Percentiles rank a stretch among this genome's conserved stretches.
These are phyloP conservation scores for Streptopelia turtur DNA, from an alignment of 2,797 vertebrate species.

Conservation along the genomic window DNA sequence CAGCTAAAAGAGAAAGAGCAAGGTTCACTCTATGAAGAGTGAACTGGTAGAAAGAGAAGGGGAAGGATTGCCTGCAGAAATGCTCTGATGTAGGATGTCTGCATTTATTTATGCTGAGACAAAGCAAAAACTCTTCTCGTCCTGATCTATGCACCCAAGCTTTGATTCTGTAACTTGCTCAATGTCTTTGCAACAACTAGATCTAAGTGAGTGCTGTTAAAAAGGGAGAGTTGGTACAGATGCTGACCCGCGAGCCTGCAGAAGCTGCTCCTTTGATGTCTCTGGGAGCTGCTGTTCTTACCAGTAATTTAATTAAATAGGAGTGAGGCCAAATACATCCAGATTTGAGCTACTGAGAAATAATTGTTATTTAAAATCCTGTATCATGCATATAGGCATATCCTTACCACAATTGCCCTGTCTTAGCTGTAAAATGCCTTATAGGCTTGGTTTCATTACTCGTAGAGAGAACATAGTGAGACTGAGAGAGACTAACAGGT, in stretches of 20 bases:
- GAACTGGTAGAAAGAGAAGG: background rate
- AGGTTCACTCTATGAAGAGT: background rate
- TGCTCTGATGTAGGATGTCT: background rate
- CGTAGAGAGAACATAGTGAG: background rate
- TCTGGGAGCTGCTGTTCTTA: background rate
- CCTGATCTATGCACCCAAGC: background rate
- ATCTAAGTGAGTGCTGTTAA: background rate
- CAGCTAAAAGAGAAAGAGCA: background rate
- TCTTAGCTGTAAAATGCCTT: background rate
- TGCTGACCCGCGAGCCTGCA: background rate
- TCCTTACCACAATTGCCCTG: accelerated
- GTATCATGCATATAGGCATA: accelerated
- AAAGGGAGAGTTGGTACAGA: background rate
- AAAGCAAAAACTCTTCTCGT: background rate
- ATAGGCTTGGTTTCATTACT: background rate
- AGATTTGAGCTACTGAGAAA: background rate
- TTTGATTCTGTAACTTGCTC: background rate
- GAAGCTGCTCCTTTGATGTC: background rate
- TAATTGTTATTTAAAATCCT: background rate
- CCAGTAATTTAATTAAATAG: background rate
- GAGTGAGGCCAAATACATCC: background rate
- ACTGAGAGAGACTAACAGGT: background rate
- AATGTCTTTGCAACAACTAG: background rate
- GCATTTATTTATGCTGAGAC: background rate
- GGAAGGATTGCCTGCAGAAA: background rate